phyloP scores from a whole-genome alignment of 2,113 vertebrate genomes.

The Dasyurus viverrinus region DNA sequence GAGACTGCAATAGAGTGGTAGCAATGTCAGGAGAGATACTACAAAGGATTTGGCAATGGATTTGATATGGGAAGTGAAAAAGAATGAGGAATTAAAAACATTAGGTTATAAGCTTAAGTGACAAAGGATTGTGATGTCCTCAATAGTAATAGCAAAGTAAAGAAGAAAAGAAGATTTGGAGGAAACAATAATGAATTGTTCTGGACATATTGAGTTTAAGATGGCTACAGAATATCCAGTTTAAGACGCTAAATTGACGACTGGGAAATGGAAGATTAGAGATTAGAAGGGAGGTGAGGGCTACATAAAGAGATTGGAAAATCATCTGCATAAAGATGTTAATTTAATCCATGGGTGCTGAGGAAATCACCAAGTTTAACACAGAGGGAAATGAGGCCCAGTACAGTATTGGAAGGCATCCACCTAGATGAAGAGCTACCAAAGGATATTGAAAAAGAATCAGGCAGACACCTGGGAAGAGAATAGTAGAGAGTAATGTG shows the following conservation, averaged over 20 bases:
- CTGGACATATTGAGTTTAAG: slow-evolving; percentile 34
- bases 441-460: not conserved
- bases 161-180: not conserved
- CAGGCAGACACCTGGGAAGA: not conserved
- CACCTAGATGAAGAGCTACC: slow-evolving; percentile 23
- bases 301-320: not conserved
- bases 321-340: not conserved
- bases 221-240: slow-evolving; percentile 21
- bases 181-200: not conserved
- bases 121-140: too few species aligned
- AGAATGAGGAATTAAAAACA: not conserved
- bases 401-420: not conserved
- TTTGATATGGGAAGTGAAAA: not conserved
- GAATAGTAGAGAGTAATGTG: not conserved
- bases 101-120: too few species aligned
- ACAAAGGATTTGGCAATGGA: slow-evolving; percentile 11
- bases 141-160: too few species aligned
- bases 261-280: not conserved
- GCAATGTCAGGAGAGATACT: slow-evolving; percentile 9
- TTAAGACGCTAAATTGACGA: not conserved
- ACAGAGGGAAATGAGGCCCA: not conserved
- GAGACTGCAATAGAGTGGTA: too few species aligned
- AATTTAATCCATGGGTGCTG: not conserved
- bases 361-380: too few species aligned
- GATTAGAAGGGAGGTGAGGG: slow-evolving; percentile 12